Percentiles rank a stretch among this genome's conserved stretches.
Conservation (phyloP, 2,113 vertebrate genomes). For the Neolamprologus fasciatus region DNA sequence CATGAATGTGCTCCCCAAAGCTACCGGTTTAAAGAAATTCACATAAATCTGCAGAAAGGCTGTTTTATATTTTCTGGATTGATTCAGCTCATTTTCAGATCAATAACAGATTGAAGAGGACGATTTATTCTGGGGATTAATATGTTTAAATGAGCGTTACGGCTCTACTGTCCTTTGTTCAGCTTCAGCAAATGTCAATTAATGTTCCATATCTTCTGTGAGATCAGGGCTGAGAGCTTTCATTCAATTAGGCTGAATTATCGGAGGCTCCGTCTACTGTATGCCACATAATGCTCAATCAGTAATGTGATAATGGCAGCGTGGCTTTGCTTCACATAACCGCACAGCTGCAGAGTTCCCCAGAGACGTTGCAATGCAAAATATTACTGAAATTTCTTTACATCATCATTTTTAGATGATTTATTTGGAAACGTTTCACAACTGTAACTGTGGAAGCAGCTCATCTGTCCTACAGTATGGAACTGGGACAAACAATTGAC, state of each 20-base stretch:
- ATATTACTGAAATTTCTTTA: not conserved
- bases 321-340: constrained; percentile 8
- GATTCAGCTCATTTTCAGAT: constrained; percentile 53
- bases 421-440: not conserved
- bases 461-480: not conserved
- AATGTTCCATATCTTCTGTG: constrained; percentile 61
- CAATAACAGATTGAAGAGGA: constrained; percentile 45
- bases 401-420: not conserved
- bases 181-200: constrained; percentile 71
- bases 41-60: constrained; percentile 5
- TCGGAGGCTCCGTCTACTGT: constrained; percentile 50
- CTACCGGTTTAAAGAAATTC: constrained; percentile 13
- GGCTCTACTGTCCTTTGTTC: constrained; percentile 66
- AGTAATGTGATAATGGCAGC: constrained; percentile 56
- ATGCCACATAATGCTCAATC: constrained; percentile 42
- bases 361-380: not conserved
- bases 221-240: constrained; percentile 64
- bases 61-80: constrained; percentile 20
- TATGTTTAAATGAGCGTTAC: constrained; percentile 54
- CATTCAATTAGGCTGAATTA: constrained; percentile 68
- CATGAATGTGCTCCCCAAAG: not conserved
- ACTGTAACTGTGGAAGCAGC: not conserved
- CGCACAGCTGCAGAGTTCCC: not conserved
- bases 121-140: constrained; percentile 60
- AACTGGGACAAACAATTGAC: not conserved